Conservation (phyloP, 2,113 vertebrate genomes). For the Poeciliopsis retropinna region DNA sequence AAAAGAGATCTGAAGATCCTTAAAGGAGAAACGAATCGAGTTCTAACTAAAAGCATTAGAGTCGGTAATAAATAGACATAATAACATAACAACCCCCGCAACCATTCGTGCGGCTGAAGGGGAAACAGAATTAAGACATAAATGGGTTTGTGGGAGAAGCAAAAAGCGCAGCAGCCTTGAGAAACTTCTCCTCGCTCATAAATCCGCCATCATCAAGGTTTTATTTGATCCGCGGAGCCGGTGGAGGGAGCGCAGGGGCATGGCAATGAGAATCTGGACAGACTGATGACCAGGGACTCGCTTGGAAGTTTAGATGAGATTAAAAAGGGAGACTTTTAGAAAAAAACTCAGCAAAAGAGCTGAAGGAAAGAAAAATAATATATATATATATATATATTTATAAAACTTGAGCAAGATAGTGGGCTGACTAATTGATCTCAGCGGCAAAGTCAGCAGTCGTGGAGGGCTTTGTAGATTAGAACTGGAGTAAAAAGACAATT, state of each 20-base stretch:
- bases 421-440: conserved; percentile 34
- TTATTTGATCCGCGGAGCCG: conserved; percentile 26
- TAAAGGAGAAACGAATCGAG: conserved; percentile 33
- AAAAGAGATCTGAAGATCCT: conserved; percentile 19
- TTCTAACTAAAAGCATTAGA: neutral
- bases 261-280: conserved; percentile 29
- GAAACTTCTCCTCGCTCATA: neutral
- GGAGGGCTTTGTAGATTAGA: conserved; percentile 17
- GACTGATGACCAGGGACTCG: conserved; percentile 30
- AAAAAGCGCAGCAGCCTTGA: neutral
- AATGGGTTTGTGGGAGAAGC: conserved; percentile 1
- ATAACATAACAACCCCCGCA: neutral
- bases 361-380: conserved; percentile 6
- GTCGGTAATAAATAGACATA: neutral
- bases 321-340: conserved; percentile 24
- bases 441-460: conserved; percentile 4
- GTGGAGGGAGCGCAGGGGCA: neutral
- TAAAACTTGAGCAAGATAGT: conserved; percentile 21
- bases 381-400: too few species aligned
- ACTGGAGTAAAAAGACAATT: neutral
- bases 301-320: conserved; percentile 49
- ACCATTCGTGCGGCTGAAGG: neutral
- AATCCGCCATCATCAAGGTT: conserved; percentile 12
- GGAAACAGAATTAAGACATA: neutral
- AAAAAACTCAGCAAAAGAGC: conserved; percentile 9